Percentiles rank a stretch among this genome's conserved stretches.
Evolutionary conservation across 2,797 vertebrate genomes (phyloP).

Genomic region (Coluber constrictor): DNA sequence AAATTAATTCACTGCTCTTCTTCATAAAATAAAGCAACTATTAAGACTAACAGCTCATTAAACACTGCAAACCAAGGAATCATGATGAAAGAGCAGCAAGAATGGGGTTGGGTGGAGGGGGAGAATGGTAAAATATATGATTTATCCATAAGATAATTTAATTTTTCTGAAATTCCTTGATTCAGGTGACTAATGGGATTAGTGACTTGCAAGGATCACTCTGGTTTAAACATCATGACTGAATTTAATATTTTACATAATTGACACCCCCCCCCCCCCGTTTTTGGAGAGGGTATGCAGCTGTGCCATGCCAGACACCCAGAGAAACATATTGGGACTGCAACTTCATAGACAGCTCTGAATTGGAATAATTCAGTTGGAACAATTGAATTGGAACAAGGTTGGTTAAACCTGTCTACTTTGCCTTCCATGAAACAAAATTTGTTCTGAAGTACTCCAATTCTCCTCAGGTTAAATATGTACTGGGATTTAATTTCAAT

Average conservation of each 20-base stretch:
- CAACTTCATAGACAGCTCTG: neutral
- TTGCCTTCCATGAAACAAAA: neutral
- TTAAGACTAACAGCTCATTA: neutral
- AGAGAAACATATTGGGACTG: neutral
- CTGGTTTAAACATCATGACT: neutral
- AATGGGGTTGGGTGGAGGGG: neutral
- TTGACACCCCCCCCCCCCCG: neutral
- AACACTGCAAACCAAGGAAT: neutral
- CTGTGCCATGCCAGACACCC: neutral
- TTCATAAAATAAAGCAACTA: neutral
- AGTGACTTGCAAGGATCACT: neutral
- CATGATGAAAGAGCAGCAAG: neutral
- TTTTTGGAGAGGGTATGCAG: neutral
- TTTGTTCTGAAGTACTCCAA: neutral
- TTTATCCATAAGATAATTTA: neutral
- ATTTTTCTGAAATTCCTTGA: neutral
- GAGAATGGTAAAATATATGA: neutral
- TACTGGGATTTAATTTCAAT: neutral
- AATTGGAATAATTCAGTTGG: neutral
- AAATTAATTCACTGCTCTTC: neutral
- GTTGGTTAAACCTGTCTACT: neutral
- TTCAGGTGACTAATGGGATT: neutral
- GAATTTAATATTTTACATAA: neutral
- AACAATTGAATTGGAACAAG: neutral
- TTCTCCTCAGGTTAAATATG: neutral